Conservation (phyloP, 1,140 invertebrate genomes). For the Sitodiplosis mosellana region DNA sequence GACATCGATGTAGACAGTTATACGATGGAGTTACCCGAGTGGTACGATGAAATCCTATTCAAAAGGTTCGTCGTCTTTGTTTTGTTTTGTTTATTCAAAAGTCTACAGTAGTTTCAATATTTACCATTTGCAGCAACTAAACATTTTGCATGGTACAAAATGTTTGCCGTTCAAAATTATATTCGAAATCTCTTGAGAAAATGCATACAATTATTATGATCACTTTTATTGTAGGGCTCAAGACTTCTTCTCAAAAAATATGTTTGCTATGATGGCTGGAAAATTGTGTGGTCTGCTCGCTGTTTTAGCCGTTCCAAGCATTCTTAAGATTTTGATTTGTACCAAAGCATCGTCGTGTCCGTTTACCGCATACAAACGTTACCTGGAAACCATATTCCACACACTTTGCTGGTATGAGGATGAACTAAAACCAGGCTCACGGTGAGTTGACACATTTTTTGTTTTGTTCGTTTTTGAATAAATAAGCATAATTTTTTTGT, state of each 20-base stretch:
- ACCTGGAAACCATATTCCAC: conserved; percentile 51
- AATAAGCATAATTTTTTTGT: conserved; percentile 5
- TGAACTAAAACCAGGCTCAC: conserved; percentile 31
- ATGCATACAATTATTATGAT: not conserved
- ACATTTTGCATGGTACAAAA: not conserved
- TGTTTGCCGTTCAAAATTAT: not conserved
- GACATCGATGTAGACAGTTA: conserved; percentile 14
- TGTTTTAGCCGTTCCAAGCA: conserved; percentile 40
- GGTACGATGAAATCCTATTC: conserved; percentile 35
- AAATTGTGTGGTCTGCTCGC: conserved; percentile 41
- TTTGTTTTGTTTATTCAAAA: not conserved
- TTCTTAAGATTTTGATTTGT: conserved; percentile 40
- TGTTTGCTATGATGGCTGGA: conserved; percentile 34
- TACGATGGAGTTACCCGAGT: conserved; percentile 27
- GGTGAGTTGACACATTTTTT: conserved; percentile 24
- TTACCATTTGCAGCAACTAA: not conserved
- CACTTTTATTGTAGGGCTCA: conserved; percentile 35
- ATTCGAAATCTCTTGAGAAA: not conserved
- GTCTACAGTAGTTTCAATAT: not conserved
- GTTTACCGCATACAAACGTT: conserved; percentile 51
- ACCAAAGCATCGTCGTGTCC: conserved; percentile 41
- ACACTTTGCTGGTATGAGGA: conserved; percentile 52
- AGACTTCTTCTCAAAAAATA: conserved; percentile 37
- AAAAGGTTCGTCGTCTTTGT: conserved; percentile 26
- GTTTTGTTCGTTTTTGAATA: conserved; percentile 6